Evolutionary conservation across 2,113 vertebrate genomes (phyloP).

Genomic region (Festucalex cinctus): DNA sequence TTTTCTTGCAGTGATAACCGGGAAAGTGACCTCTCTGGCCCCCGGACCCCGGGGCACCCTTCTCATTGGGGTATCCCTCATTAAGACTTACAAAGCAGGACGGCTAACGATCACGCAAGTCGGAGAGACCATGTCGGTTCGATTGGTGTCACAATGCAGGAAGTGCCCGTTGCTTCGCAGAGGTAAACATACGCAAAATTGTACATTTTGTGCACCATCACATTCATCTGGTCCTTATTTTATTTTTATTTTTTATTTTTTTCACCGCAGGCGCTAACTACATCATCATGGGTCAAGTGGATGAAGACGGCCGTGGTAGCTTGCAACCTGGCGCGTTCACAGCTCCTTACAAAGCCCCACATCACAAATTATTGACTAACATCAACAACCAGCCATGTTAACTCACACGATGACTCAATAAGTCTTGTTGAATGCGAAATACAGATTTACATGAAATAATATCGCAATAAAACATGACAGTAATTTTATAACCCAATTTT

Average conservation of each 20-base stretch:
- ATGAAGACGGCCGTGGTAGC: constrained; percentile 67
- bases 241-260: too few relatives aligned
- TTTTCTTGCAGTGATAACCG: constrained; percentile 75
- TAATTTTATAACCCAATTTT: constrained; percentile 25
- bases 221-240: background rate
- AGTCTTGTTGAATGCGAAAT: constrained; percentile 35
- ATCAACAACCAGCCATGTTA: constrained; percentile 76
- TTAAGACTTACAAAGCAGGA: constrained; percentile 76
- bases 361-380: constrained; percentile 78
- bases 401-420: constrained; percentile 16
- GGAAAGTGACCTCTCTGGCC: constrained; percentile 70
- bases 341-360: constrained; percentile 73
- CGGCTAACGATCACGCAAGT: constrained; percentile 73
- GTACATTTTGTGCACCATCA: background rate
- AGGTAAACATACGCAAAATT: constrained; percentile 44
- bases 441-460: constrained; percentile 24
- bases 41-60: constrained; percentile 66
- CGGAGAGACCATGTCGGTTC: constrained; percentile 69
- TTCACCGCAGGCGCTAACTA: constrained; percentile 72
- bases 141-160: constrained; percentile 78
- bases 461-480: constrained; percentile 11
- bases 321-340: constrained; percentile 79
- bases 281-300: constrained; percentile 83
- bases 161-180: constrained; percentile 75
- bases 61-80: constrained; percentile 64